These are phyloP conservation scores for Melanotaenia duboulayi DNA, from an alignment of 2,113 vertebrate genomes.

Conservation along the genomic window DNA sequence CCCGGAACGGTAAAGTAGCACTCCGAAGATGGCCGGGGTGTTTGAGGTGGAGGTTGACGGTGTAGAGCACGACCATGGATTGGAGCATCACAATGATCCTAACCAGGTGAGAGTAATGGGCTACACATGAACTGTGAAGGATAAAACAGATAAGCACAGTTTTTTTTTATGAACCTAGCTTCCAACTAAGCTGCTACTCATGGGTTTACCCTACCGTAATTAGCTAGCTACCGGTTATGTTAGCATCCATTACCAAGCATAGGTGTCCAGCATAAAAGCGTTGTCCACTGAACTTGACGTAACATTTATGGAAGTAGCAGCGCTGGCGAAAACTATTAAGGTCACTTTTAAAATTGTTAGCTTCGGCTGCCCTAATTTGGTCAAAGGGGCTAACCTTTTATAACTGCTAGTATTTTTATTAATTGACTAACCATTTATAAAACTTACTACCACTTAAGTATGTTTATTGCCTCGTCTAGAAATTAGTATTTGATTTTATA, in stretches of 20 bases:
- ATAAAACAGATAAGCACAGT: not conserved
- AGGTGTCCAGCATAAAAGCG: not conserved
- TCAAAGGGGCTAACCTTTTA: not conserved
- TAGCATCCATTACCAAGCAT: slow-evolving; percentile 20
- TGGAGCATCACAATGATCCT: slow-evolving; percentile 72
- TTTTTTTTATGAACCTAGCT: not conserved
- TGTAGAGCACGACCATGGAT: slow-evolving; percentile 83
- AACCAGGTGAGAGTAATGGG: slow-evolving; percentile 67
- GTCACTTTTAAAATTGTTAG: not conserved
- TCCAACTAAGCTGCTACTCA: not conserved
- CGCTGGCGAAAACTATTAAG: not conserved
- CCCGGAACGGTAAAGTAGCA: slow-evolving; percentile 65
- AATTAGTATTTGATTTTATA: not conserved
- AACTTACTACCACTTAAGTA: fast-evolving
- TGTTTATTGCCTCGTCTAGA: not conserved
- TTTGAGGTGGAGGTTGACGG: slow-evolving; percentile 88
- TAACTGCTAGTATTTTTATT: too few species aligned
- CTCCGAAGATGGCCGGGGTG: slow-evolving; percentile 86
- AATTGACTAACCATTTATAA: not conserved
- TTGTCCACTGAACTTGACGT: not conserved
- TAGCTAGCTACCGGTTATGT: slow-evolving; percentile 30
- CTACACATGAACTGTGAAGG: not conserved
- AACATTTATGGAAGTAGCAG: not conserved
- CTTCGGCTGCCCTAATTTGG: not conserved
- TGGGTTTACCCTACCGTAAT: slow-evolving; percentile 33